Base-by-base conservation (phyloP, 1,140 invertebrate species). In the Orius insidiosus region DNA sequence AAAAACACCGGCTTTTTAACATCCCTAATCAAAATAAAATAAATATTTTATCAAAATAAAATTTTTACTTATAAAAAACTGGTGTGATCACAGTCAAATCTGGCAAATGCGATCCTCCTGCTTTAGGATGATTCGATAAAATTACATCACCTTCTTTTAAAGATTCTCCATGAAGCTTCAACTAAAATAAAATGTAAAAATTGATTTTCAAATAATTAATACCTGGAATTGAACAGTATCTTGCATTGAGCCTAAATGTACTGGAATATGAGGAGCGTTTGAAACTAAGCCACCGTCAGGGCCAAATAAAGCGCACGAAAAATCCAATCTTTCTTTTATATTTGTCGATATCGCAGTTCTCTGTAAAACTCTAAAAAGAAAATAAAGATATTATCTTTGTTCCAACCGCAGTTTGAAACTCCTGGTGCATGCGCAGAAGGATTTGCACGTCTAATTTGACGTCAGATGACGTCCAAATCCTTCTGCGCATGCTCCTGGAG, bases 81-180 rank as follows among this genome's bases (percentile, higher is more conserved):
- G 96, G 96, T 0, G 95, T 99, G 15, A 99, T 98, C 14, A 98
- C 93, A n/a, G 96, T 99, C 2, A 99, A 69, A 68, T 99, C 95
- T 0, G 96, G 96, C 14, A 99, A 68, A 71, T 99, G 96, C 4
- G 90, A 95, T 2, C 96, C 96, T 3, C 96, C 96, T 9, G 93
- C 92, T 50, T 76, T 76, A 0, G 96, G 96, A 70, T 98, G 94
- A 67, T 99, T 99, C 1, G 86, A 78, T 1, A 99, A 67, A 45
- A 98, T 78, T 1, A 98, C 92, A 63, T 98, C 93, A 0, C 93
- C 94, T 31, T 75, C 72, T 45, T 74, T 66, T 30, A 98, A 69
- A 5, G 76, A 67, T 5, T 78, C 73, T 2, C 79, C 78, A 1
- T 76, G 68, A 3, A 59, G 60, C 46, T 55, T 64, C 33, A 76